Conservation (phyloP, 2,113 vertebrate species). For the Nyctibius bracteatus region DNA sequence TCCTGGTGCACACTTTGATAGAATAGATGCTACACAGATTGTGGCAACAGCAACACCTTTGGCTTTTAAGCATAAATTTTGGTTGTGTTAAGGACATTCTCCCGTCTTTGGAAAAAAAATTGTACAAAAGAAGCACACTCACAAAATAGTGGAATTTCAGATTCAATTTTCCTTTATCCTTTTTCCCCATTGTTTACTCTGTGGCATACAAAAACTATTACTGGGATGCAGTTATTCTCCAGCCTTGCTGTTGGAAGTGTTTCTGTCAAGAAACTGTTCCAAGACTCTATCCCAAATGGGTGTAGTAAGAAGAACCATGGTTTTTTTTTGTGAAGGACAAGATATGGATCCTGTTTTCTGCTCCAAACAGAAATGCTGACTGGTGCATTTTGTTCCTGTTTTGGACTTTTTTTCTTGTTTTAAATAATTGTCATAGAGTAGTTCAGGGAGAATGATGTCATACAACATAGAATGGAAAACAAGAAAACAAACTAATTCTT, state of each 20-base stretch:
- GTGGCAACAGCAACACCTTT: background rate
- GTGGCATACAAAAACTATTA: background rate
- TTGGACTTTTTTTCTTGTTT: background rate
- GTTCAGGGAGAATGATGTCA: background rate
- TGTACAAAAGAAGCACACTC: background rate
- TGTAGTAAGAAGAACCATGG: background rate
- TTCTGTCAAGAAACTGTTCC: background rate
- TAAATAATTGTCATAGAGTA: background rate
- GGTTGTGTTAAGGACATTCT: background rate
- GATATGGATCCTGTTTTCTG: background rate
- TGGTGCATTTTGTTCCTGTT: background rate
- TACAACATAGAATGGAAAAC: background rate
- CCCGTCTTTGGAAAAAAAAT: background rate
- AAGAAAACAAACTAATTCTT: background rate
- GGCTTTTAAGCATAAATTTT: background rate
- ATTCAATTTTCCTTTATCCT: background rate
- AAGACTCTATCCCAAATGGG: background rate
- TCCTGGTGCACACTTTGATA: background rate
- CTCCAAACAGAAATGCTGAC: background rate
- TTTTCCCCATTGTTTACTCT: background rate
- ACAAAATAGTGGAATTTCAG: background rate
- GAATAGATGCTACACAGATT: background rate
- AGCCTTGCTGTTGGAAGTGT: background rate
- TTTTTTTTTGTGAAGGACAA: background rate
- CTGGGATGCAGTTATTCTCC: background rate